These are phyloP conservation scores for Danio albolineatus DNA, from an alignment of 2,797 vertebrate genomes.

Conservation along the genomic window DNA sequence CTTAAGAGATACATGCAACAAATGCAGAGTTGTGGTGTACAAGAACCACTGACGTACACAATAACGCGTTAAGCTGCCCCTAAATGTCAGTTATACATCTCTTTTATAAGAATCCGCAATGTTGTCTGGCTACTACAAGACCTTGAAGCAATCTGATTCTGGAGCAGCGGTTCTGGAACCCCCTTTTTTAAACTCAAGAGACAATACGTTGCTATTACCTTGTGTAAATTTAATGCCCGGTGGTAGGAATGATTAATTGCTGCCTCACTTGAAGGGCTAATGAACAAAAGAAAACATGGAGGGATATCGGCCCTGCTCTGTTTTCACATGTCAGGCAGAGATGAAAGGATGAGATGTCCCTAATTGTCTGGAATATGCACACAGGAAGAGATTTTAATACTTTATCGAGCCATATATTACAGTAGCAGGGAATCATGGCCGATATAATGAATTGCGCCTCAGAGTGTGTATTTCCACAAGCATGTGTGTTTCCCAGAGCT, in stretches of 20 bases:
- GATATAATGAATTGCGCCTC: slow-evolving; percentile 13
- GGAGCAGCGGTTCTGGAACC: slow-evolving; percentile 27
- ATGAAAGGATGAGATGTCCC: slow-evolving; percentile 34
- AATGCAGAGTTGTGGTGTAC: too few relatives aligned
- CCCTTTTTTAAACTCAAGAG: slow-evolving; percentile 31
- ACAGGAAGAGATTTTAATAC: slow-evolving; percentile 22
- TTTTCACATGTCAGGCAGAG: slow-evolving; percentile 38
- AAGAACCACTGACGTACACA: not conserved
- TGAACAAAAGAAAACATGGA: slow-evolving; percentile 50
- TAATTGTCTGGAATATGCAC: slow-evolving; percentile 24
- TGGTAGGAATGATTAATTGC: slow-evolving; percentile 67
- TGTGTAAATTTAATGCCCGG: slow-evolving; percentile 66
- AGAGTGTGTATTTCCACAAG: slow-evolving; percentile 3
- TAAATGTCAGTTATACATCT: not conserved
- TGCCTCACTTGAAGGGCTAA: slow-evolving; percentile 32
- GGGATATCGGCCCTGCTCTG: slow-evolving; percentile 15
- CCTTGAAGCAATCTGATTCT: not conserved
- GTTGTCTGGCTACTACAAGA: not conserved
- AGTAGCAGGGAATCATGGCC: not conserved
- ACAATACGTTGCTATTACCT: slow-evolving; percentile 57
- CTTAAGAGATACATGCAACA: too few relatives aligned
- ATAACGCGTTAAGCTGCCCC: not conserved
- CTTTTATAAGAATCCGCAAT: not conserved
- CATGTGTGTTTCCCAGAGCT: slow-evolving; percentile 17
- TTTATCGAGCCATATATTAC: slow-evolving; percentile 15